Percentiles rank a stretch among this genome's conserved stretches.
Conservation (phyloP, 2,113 vertebrate genomes). For the Ondatra zibethicus region DNA sequence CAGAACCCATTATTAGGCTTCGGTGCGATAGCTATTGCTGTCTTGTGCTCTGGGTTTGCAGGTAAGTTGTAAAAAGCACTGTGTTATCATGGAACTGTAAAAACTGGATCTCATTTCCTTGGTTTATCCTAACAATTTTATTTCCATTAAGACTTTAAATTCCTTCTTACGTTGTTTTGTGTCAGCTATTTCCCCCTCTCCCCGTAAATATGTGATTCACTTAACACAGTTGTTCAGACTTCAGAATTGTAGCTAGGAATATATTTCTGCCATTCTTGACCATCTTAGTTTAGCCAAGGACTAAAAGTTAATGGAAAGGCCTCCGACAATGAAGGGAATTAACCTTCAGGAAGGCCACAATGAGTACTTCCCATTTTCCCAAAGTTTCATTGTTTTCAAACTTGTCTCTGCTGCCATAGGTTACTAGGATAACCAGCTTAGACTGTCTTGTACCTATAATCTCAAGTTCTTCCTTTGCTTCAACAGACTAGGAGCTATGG, state of each 20-base stretch:
- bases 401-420: neutral
- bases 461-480: slow-evolving; percentile 43
- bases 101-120: neutral
- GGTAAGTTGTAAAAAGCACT: slow-evolving; percentile 85
- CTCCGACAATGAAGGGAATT: slow-evolving; percentile 20
- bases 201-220: neutral
- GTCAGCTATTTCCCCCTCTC: neutral
- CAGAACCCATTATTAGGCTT: slow-evolving; percentile 95
- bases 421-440: neutral
- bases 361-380: neutral
- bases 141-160: slow-evolving; percentile 14
- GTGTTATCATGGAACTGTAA: slow-evolving; percentile 43
- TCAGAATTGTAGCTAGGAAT: neutral
- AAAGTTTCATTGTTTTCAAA: neutral
- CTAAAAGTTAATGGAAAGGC: slow-evolving; percentile 23
- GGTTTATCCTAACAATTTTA: slow-evolving; percentile 21
- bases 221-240: slow-evolving; percentile 16
- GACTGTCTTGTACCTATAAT: slow-evolving; percentile 4
- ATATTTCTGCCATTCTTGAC: neutral
- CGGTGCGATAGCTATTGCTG: slow-evolving; percentile 93
- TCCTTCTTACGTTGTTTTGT: neutral
- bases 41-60: slow-evolving; percentile 98
- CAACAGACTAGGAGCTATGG: neutral
- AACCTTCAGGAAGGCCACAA: slow-evolving; percentile 11
- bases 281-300: neutral